Evolutionary conservation across 2,797 vertebrate species (phyloP), one percentile per base, ranked within the genome.

Genomic region (Alca torda): DNA sequence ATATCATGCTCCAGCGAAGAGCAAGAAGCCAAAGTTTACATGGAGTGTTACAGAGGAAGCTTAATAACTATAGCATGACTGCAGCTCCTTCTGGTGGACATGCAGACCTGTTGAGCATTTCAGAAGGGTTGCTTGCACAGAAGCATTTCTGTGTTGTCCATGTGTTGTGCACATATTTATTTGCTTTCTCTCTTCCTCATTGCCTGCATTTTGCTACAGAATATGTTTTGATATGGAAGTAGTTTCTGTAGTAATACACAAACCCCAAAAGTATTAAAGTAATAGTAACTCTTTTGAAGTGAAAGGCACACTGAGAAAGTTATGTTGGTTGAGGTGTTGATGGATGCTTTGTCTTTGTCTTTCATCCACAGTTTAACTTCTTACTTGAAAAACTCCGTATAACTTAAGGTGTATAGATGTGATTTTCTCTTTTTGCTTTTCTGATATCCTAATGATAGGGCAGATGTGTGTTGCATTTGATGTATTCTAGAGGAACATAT

Each of bases 321-420:
- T 69, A 24, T 13, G 3, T 57, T 81, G 31, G 18, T 73, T 87
- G 79, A 89, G n/a, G 13, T 72, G 53, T 72, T 31, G 26, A 3
- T 78, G 59, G 16, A 51, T 94, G 23, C 46, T 91, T 95, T 94
- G 61, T 80, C 64, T 89, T 61, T 81, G 50, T 83, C 73, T 91
- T 82, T 94, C 5, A 12, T 43, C 33, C 50, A 56, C 0, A 3
- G 16, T 90, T 92, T 46, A 87, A 68, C 37, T 93, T 79, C 46
- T 87, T 89, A 59, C 50, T 79, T 88, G 59, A 93, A 86, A 90
- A 91, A 46, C 11, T 31, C 2, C 0, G 1, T 85, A 6, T 73
- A 75, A 67, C 23, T 94, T 53, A 41, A 72, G 63, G 51, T 56
- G 41, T 82, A 68, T 39, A 54, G 0, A 3, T 13, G 4, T 65